Conservation (phyloP, 2,888 invertebrate genomes). For the Xylota segnis region DNA sequence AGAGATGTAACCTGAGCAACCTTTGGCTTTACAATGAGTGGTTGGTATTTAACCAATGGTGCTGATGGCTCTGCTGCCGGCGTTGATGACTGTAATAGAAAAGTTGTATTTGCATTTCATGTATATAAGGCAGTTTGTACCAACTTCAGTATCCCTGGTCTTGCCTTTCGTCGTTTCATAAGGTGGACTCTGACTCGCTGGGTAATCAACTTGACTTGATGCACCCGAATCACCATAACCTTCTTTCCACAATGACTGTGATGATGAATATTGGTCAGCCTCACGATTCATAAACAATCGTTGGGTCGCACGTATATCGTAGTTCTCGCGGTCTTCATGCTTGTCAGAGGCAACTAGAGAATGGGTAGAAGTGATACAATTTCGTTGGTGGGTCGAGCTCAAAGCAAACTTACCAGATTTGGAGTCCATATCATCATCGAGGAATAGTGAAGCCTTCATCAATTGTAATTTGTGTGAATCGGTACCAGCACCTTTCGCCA, state of each 20-base stretch:
- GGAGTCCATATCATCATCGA: conserved; percentile 81
- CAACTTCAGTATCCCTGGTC: conserved; percentile 35
- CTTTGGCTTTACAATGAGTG: conserved; percentile 84
- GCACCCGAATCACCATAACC: conserved; percentile 78
- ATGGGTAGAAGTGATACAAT: conserved; percentile 10
- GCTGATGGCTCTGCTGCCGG: conserved; percentile 57
- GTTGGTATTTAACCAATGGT: conserved; percentile 76
- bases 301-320: conserved; percentile 64
- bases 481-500: conserved; percentile 87
- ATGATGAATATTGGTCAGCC: conserved; percentile 76
- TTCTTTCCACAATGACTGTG: conserved; percentile 80
- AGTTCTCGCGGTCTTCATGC: conserved; percentile 63
- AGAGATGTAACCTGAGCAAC: conserved; percentile 84
- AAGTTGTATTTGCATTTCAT: background rate
- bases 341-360: conserved; percentile 75
- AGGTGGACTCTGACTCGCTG: conserved; percentile 69
- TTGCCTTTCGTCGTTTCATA: conserved; percentile 47
- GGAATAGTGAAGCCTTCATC: conserved; percentile 92
- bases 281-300: conserved; percentile 69
- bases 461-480: conserved; percentile 90
- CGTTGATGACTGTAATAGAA: conserved; percentile 22
- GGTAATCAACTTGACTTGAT: conserved; percentile 81
- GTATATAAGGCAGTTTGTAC: background rate
- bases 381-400: background rate
- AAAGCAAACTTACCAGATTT: conserved; percentile 78